Base-by-base conservation (phyloP, 2,888 invertebrate genomes). In the Sphaerophoria rueppellii region DNA sequence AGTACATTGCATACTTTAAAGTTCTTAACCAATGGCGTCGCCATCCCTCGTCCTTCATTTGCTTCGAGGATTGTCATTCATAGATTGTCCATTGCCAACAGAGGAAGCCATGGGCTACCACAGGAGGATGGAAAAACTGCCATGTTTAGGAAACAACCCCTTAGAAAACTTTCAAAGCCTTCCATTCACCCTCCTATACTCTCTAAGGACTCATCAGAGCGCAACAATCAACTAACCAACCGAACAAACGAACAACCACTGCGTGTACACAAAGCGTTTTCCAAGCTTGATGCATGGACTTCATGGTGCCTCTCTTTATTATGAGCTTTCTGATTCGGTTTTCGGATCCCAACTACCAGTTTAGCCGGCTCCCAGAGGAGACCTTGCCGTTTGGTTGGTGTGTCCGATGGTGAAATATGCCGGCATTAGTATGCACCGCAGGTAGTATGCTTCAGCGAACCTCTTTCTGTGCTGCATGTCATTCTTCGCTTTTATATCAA, bases 361-460 rank as follows among this genome's bases (percentile, higher is more conserved):
- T 34, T 24, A 35, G n/a, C 35, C 34, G 4, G 32, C 5, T 40
- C 6, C 43, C 34, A 9, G 63, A 24, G 24, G 24, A 24, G 35
- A 40, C 52, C 60, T 46, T 46, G 74, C 24, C 24, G 24, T 24
- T 24, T 24, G 24, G 24, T 24, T 24, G 24, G 24, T 24, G 58
- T 79, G 83, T 79, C 83, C 83, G 67, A 75, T 83, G 83, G 71
- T 80, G 71, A 79, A 75, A 80, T 80, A 80, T 75, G 83, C 78
- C 80, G 79, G 83, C 83, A 83, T 83, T 83, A 83, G 79, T 80
- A 83, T 83, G 80, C 83, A 79, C 83, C 74, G 71, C 83, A 83
- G 80, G 83, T 83, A 75, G 83, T 67, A 83, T 83, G 83, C 80
- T 46, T 57, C 74, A 82, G 79, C 74, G 74, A 74, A 82, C 82